Percentiles rank a stretch among this genome's conserved stretches.
phyloP scores from a whole-genome alignment of 37 sponge, comb jelly and placozoan genomes.

The Axinella damicornis region DNA sequence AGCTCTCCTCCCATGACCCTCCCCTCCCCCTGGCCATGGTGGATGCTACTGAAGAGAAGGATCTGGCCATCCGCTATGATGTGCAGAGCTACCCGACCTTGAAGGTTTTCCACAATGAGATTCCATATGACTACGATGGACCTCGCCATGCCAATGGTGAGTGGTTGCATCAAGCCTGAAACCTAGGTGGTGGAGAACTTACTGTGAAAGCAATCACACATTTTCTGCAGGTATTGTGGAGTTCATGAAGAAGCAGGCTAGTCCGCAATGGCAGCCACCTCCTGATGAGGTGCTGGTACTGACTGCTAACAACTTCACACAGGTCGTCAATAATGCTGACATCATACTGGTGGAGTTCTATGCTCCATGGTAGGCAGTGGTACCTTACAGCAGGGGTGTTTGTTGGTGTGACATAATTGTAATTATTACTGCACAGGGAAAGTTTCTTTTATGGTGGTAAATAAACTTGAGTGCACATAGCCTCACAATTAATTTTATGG shows the following conservation, averaged over 20 bases:
- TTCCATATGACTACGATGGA: slow-evolving; percentile 51
- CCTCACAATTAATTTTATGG: too few species aligned
- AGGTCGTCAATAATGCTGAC: slow-evolving; percentile 50
- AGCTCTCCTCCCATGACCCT: slow-evolving; percentile 32
- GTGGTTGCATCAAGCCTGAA: not conserved
- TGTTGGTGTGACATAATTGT: too few species aligned
- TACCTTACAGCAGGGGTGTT: too few species aligned
- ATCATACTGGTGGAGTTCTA: slow-evolving; percentile 90
- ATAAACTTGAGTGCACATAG: too few species aligned
- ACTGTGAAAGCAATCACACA: not conserved
- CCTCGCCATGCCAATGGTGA: slow-evolving; percentile 18
- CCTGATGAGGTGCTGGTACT: slow-evolving; percentile 72
- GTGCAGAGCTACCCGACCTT: slow-evolving; percentile 28
- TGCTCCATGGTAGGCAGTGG: slow-evolving; percentile 80
- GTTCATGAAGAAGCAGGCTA: slow-evolving; percentile 57
- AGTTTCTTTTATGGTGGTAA: too few species aligned
- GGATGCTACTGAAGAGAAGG: slow-evolving; percentile 66
- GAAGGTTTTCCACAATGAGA: slow-evolving; percentile 27
- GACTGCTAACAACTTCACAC: slow-evolving; percentile 72
- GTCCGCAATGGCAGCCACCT: slow-evolving; percentile 75
- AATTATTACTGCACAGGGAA: too few species aligned
- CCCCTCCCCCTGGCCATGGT: slow-evolving; percentile 75
- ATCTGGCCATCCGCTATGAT: slow-evolving; percentile 24
- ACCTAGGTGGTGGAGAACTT: too few species aligned
- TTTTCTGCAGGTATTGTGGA: slow-evolving; percentile 33